A percentile compares a stretch with the other conserved stretches of the same genome.
phyloP scores from a whole-genome alignment of 2,113 vertebrate genomes.

The Oncorhynchus masou region DNA sequence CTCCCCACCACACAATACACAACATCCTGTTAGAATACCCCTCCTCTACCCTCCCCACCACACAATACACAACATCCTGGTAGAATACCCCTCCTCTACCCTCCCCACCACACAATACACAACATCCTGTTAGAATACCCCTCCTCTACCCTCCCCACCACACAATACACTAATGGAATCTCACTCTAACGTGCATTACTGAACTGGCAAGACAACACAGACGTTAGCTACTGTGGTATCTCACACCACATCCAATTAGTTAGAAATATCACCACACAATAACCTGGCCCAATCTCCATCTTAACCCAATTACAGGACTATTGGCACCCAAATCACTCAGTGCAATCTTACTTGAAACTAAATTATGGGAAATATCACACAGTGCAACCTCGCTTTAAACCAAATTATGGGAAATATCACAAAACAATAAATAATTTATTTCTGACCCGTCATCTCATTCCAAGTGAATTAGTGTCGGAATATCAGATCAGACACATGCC shows the following conservation, averaged over 20 bases:
- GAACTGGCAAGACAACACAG: slow-evolving; percentile 35
- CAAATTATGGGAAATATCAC: slow-evolving; percentile 42
- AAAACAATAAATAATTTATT: slow-evolving; percentile 11
- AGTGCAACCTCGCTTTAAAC: slow-evolving; percentile 40
- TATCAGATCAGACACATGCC: slow-evolving; percentile 3
- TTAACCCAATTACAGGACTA: slow-evolving; percentile 60
- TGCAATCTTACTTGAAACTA: slow-evolving; percentile 57
- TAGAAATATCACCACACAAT: slow-evolving; percentile 59
- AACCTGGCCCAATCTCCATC: slow-evolving; percentile 49
- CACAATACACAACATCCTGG: background rate
- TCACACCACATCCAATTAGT: slow-evolving; percentile 53
- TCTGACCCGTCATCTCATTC: slow-evolving; percentile 25
- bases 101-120: background rate
- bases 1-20: background rate
- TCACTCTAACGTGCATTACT: slow-evolving; percentile 19
- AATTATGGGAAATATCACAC: slow-evolving; percentile 39
- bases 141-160: background rate
- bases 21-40: background rate
- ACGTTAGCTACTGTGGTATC: slow-evolving; percentile 42
- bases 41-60: background rate
- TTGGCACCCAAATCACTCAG: slow-evolving; percentile 51
- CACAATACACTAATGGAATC: slow-evolving; percentile 41
- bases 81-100: background rate
- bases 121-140: background rate
- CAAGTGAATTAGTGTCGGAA: background rate